Conservation (phyloP, 2,888 invertebrate genomes). For the Macrophya annulata region DNA sequence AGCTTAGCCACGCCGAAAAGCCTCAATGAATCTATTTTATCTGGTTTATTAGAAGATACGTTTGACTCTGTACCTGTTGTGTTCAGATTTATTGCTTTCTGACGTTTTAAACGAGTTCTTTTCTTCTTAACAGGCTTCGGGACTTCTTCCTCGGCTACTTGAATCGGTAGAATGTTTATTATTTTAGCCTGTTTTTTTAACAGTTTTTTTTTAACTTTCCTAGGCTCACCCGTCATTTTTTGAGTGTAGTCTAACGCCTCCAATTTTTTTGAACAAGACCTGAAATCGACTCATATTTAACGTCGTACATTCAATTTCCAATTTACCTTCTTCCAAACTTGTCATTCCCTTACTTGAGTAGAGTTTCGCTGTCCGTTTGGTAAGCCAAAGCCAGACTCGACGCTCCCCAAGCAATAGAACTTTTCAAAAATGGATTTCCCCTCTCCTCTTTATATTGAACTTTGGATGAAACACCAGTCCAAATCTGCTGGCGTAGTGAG, state of each 20-base stretch:
- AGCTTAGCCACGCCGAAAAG: conserved; percentile 68
- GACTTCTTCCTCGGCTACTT: conserved; percentile 66
- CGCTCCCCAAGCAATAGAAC: conserved; percentile 86
- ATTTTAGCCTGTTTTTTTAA: conserved; percentile 63
- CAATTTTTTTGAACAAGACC: conserved; percentile 86
- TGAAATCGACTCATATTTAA: conserved; percentile 68
- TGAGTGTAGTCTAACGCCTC: conserved; percentile 72
- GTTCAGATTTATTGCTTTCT: conserved; percentile 67
- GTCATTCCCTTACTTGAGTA: conserved; percentile 80
- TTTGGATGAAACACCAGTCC: conserved; percentile 84
- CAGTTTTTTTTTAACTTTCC: conserved; percentile 68
- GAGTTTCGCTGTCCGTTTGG: conserved; percentile 83
- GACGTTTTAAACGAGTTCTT: conserved; percentile 68
- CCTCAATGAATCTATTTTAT: conserved; percentile 71
- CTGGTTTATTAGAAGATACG: conserved; percentile 60
- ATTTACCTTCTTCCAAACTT: conserved; percentile 23
- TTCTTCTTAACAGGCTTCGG: conserved; percentile 72
- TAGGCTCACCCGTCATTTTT: conserved; percentile 60
- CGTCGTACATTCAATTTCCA: not conserved
- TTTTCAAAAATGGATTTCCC: conserved; percentile 65
- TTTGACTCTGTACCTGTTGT: conserved; percentile 60
- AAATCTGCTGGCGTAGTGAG: conserved; percentile 87
- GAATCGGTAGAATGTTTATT: conserved; percentile 63
- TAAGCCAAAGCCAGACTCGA: conserved; percentile 83
- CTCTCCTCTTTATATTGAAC: conserved; percentile 65